These are phyloP conservation scores for Pongo pygmaeus DNA, from an alignment of 2,113 vertebrate species.

Conservation along the genomic window DNA sequence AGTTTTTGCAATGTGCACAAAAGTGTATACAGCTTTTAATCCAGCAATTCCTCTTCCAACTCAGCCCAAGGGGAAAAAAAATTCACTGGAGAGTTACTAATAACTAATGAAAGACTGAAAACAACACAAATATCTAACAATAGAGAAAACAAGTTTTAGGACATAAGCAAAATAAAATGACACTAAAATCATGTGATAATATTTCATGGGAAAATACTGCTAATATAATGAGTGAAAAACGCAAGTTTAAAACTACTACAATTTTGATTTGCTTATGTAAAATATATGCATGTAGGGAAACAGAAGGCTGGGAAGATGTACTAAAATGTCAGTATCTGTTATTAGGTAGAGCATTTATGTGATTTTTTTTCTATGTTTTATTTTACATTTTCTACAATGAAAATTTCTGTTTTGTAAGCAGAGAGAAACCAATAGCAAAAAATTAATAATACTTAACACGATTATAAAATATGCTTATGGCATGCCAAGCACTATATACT, in stretches of 20 bases:
- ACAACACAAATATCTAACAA: background rate
- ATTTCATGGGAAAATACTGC: background rate
- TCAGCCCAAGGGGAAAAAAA: background rate
- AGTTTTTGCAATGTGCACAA: background rate
- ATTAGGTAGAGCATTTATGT: background rate
- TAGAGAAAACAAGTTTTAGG: background rate
- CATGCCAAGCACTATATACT: background rate
- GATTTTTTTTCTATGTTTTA: constrained; percentile 3
- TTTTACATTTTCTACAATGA: constrained; percentile 8
- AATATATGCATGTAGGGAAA: background rate
- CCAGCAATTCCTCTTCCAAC: background rate
- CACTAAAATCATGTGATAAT: background rate
- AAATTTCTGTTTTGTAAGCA: background rate
- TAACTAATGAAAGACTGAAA: background rate
- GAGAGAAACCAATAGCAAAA: background rate
- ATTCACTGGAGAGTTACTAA: background rate
- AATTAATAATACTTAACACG: background rate
- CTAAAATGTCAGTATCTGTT: background rate
- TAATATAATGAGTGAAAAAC: background rate
- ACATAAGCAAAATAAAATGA: background rate
- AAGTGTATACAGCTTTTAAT: background rate
- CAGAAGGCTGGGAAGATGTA: background rate
- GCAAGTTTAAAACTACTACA: background rate
- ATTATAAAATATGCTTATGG: background rate
- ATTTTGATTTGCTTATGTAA: background rate